Evolutionary conservation across 2,888 invertebrate genomes (phyloP).

Genomic region (Aromia moschata): DNA sequence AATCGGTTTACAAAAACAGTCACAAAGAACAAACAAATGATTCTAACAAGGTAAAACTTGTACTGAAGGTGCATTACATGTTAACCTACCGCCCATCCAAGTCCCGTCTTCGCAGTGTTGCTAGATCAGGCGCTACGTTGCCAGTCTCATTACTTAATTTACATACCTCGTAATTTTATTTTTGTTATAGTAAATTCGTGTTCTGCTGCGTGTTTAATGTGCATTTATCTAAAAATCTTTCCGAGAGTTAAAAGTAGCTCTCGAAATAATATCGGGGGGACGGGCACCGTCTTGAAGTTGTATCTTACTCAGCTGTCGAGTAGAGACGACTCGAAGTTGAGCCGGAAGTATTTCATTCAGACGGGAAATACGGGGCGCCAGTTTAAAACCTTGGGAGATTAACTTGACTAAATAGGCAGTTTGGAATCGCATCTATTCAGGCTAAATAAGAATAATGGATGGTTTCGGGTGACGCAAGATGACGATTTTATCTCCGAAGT

Average conservation of each 20-base stretch:
- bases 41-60: no score
- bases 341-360: conserved; percentile 1
- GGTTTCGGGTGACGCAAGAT: background rate
- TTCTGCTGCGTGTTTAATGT: no score
- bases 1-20: no score
- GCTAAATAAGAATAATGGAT: background rate
- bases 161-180: no score
- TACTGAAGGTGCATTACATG: no score
- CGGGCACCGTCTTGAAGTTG: conserved; percentile 5
- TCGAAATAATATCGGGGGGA: conserved; percentile 10
- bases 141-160: no score
- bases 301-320: conserved; percentile 1
- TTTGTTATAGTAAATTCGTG: no score
- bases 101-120: no score
- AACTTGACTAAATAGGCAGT: background rate
- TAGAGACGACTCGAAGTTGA: conserved; percentile 3
- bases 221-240: no score
- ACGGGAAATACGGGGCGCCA: conserved; percentile 8
- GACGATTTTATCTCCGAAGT: background rate
- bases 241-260: conserved; percentile 1
- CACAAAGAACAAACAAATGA: no score
- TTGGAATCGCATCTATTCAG: background rate
- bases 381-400: conserved; percentile 2
- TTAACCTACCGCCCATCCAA: no score
- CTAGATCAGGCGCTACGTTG: no score